These are phyloP conservation scores for Bucorvus abyssinicus DNA, from an alignment of 2,797 vertebrate species.

Conservation along the genomic window DNA sequence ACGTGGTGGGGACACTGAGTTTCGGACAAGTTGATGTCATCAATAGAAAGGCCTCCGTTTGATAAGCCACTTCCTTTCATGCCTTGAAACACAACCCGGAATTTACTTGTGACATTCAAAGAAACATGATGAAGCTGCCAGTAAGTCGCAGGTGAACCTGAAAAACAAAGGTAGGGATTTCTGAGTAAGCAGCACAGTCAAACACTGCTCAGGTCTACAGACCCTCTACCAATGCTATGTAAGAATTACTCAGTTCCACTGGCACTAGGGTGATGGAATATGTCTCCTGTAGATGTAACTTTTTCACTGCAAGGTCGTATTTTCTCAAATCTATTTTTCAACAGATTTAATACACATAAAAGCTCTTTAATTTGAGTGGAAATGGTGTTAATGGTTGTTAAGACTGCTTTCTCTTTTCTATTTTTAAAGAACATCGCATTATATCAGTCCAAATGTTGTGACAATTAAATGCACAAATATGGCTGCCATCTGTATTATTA, in stretches of 20 bases:
- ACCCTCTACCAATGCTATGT: fast-evolving
- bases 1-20: conserved; percentile 86
- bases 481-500: neutral
- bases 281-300: neutral
- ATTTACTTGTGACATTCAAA: conserved; percentile 80
- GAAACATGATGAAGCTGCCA: conserved; percentile 88
- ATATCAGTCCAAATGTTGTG: neutral
- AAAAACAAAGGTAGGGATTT: conserved; percentile 21
- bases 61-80: conserved; percentile 60
- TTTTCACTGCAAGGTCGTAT: neutral
- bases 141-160: conserved; percentile 71
- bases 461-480: neutral
- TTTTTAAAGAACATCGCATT: neutral
- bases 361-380: neutral
- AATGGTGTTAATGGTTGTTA: neutral
- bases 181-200: neutral
- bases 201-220: neutral
- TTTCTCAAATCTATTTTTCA: neutral
- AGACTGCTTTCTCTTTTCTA: neutral
- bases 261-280: neutral
- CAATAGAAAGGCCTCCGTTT: conserved; percentile 86
- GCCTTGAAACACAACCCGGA: conserved; percentile 86
- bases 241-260: neutral
- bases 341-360: neutral
- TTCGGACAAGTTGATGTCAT: conserved; percentile 93